These are phyloP conservation scores for Eulemur rubriventer DNA, from an alignment of 2,797 vertebrate genomes.

Conservation along the genomic window DNA sequence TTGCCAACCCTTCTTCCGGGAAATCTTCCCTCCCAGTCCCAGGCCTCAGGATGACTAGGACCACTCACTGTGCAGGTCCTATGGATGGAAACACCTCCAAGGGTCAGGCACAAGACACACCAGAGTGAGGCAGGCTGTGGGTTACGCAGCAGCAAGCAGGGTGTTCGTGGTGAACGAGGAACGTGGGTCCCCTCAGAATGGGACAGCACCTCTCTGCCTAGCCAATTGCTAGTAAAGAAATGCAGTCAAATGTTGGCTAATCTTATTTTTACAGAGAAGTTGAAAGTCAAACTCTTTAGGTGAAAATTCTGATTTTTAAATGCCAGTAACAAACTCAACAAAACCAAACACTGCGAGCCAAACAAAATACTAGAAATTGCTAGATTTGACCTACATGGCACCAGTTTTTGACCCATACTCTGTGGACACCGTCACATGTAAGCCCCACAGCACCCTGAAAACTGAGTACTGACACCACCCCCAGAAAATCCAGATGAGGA, in stretches of 20 bases:
- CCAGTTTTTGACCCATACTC: neutral
- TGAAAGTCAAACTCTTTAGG: neutral
- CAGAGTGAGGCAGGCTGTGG: neutral
- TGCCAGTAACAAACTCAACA: neutral
- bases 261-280: neutral
- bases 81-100: neutral
- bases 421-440: neutral
- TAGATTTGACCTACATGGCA: neutral
- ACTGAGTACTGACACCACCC: neutral
- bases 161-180: neutral
- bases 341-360: neutral
- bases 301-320: conserved; percentile 39
- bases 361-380: neutral
- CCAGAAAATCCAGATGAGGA: neutral
- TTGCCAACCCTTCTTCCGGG: neutral
- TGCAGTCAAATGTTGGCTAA: neutral
- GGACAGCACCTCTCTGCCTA: neutral
- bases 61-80: no score
- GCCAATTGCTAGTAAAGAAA: neutral
- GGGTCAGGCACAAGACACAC: neutral
- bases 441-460: neutral
- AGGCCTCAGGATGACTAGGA: neutral
- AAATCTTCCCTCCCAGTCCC: neutral
- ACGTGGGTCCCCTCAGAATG: neutral
- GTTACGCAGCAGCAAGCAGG: neutral